A percentile compares a stretch with the other conserved stretches of the same genome.
These are phyloP conservation scores for Ranitomeya variabilis DNA, from an alignment of 2,113 vertebrate species.

Conservation along the genomic window DNA sequence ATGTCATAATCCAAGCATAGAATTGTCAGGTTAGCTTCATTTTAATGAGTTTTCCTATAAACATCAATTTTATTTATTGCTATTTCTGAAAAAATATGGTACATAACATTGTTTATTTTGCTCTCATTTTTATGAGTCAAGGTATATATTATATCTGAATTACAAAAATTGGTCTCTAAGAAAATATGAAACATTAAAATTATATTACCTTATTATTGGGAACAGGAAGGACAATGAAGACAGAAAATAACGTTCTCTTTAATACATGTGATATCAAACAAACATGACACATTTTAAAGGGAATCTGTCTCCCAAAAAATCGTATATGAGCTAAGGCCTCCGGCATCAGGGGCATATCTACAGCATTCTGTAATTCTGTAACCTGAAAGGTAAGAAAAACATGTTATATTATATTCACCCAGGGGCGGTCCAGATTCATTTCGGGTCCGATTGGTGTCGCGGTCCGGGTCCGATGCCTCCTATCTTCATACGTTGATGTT, in stretches of 20 bases:
- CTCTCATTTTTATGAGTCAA: background rate
- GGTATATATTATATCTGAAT: background rate
- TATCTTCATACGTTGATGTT: too few relatives aligned
- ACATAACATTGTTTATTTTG: background rate
- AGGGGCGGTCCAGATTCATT: too few relatives aligned
- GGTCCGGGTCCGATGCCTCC: too few relatives aligned
- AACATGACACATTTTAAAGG: too few relatives aligned
- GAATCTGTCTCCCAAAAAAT: too few relatives aligned
- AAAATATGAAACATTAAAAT: background rate
- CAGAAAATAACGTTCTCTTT: background rate
- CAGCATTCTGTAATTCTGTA: too few relatives aligned
- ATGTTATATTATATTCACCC: too few relatives aligned
- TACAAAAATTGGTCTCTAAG: background rate
- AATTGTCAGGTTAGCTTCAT: background rate
- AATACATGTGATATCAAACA: background rate
- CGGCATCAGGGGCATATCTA: too few relatives aligned
- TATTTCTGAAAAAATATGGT: background rate
- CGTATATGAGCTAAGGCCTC: too few relatives aligned
- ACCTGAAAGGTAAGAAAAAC: too few relatives aligned
- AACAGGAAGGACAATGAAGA: background rate
- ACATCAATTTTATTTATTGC: background rate
- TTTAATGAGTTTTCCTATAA: background rate
- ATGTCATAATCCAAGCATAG: background rate
- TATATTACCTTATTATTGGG: background rate
- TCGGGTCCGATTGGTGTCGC: too few relatives aligned